Conservation (phyloP, 2,888 invertebrate species). For the Mythimna vitellina region DNA sequence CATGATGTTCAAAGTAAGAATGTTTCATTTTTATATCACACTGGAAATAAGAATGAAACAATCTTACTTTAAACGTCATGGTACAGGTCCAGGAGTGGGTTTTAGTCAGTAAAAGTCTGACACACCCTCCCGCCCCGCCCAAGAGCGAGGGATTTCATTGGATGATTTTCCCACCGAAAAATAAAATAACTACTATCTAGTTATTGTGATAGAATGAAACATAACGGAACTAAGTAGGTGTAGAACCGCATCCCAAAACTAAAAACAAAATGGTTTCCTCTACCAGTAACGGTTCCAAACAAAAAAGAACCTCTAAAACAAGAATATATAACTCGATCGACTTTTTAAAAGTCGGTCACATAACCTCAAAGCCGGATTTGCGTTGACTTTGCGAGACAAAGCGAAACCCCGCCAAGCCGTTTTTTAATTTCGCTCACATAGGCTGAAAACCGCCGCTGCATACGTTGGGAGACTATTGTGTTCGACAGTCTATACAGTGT, state of each 20-base stretch:
- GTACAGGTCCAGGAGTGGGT: too few relatives aligned
- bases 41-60: too few relatives aligned
- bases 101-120: too few relatives aligned
- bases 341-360: constrained; percentile 30
- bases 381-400: constrained; percentile 30
- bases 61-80: too few relatives aligned
- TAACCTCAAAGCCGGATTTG: constrained; percentile 21
- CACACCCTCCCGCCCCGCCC: too few relatives aligned
- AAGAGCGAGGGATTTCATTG: too few relatives aligned
- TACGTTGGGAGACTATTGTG: not conserved
- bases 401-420: not conserved
- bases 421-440: constrained; percentile 32
- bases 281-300: not conserved
- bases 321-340: not conserved
- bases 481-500: not conserved
- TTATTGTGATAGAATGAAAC: not conserved
- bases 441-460: not conserved
- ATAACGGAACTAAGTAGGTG: not conserved
- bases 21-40: too few relatives aligned
- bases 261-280: not conserved
- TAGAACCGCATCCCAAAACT: not conserved
- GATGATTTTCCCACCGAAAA: too few relatives aligned
- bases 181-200: not conserved
- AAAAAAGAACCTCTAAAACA: not conserved
- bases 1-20: too few relatives aligned